Evolutionary conservation across 1,140 invertebrate species (phyloP).

Genomic region (Leptestheria dahalacensis): DNA sequence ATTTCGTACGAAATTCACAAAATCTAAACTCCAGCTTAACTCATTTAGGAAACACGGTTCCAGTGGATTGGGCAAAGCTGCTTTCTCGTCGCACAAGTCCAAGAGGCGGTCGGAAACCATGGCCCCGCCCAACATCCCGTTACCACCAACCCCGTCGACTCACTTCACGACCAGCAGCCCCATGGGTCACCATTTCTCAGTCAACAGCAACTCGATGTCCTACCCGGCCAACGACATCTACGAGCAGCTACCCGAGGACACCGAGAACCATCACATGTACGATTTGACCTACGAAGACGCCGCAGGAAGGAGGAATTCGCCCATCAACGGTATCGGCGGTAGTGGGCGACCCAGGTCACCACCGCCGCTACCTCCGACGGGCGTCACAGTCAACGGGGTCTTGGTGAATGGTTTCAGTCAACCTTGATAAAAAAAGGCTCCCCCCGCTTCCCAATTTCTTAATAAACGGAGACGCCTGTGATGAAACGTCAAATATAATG

Average conservation of each 20-base stretch:
- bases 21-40: neutral
- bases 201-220: neutral
- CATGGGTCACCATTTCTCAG: constrained; percentile 6
- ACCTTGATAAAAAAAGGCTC: too few relatives aligned
- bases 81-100: neutral
- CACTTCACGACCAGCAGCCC: constrained; percentile 5
- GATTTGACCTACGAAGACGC: constrained; percentile 14
- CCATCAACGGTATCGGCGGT: neutral
- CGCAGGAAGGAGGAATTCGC: neutral
- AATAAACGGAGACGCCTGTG: too few relatives aligned
- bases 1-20: too few relatives aligned
- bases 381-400: constrained; percentile 9
- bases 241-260: constrained; percentile 4
- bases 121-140: constrained; percentile 11
- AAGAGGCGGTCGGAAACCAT: constrained; percentile 5
- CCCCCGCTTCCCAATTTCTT: too few relatives aligned
- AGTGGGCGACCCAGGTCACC: neutral
- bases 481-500: too few relatives aligned
- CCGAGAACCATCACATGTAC: constrained; percentile 15
- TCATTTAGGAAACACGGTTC: constrained; percentile 12
- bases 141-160: constrained; percentile 10
- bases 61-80: constrained; percentile 4
- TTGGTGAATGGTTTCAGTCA: neutral
- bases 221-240: constrained; percentile 10
- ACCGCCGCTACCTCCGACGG: neutral